Percentiles rank a stretch among this genome's conserved stretches.
Evolutionary conservation across 2,113 vertebrate species (phyloP).

Genomic region (Crotalus helleri): DNA sequence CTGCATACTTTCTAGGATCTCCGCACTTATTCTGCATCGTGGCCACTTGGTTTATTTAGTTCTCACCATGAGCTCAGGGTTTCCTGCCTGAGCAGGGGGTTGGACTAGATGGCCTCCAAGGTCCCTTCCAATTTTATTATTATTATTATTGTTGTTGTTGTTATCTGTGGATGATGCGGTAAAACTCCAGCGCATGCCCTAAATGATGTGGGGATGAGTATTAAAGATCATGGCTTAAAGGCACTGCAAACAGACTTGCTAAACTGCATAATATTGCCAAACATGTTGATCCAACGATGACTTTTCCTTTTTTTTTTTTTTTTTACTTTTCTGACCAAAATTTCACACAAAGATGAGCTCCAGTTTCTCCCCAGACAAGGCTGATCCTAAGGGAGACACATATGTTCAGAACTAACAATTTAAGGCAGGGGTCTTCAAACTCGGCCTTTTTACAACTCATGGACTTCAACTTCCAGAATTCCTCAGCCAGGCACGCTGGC

Average conservation of each 20-base stretch:
- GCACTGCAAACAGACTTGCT: not conserved
- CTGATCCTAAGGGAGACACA: constrained; percentile 61
- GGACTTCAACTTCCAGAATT: too few relatives aligned
- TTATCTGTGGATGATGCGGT: not conserved
- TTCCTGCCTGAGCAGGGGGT: too few relatives aligned
- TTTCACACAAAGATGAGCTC: not conserved
- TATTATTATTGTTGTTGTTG: too few relatives aligned
- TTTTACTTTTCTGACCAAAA: not conserved
- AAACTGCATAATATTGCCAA: not conserved
- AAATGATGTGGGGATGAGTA: not conserved
- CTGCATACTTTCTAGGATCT: not conserved
- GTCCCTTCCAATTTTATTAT: too few relatives aligned
- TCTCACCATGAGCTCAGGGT: too few relatives aligned
- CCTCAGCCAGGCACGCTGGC: too few relatives aligned
- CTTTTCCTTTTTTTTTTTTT: not conserved
- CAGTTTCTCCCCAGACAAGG: constrained; percentile 36
- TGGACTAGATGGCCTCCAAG: too few relatives aligned
- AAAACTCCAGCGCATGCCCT: not conserved
- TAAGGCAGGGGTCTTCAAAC: not conserved
- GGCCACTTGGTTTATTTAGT: too few relatives aligned
- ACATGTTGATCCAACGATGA: not conserved
- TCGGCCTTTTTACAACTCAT: too few relatives aligned
- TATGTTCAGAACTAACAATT: constrained; percentile 48
- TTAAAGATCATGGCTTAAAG: not conserved
- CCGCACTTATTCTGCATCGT: not conserved